These are phyloP conservation scores for Dolichopus griseipennis DNA, from an alignment of 2,888 invertebrate species.

Conservation along the genomic window DNA sequence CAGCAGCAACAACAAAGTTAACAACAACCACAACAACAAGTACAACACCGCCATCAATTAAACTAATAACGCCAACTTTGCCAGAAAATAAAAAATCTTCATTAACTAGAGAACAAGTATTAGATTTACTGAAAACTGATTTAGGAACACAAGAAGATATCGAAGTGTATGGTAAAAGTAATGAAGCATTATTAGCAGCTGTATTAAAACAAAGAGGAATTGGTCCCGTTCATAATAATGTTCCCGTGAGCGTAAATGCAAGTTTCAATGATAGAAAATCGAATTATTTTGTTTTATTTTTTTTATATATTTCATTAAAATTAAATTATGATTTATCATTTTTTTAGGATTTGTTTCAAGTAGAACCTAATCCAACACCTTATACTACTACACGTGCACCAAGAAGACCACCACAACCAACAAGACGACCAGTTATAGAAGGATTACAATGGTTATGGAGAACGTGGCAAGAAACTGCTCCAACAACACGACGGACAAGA, in stretches of 20 bases:
- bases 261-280: neutral
- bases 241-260: conserved; percentile 31
- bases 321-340: neutral
- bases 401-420: conserved; percentile 28
- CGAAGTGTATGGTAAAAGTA: conserved; percentile 49
- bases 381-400: conserved; percentile 29
- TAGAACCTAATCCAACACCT: conserved; percentile 40
- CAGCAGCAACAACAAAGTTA: conserved; percentile 17
- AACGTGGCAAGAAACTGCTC: conserved; percentile 50
- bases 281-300: neutral
- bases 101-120: neutral
- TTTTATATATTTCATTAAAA: neutral
- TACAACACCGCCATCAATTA: conserved; percentile 18
- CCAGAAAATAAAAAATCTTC: neutral
- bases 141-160: neutral
- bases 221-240: conserved; percentile 50
- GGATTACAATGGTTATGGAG: conserved; percentile 53
- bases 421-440: conserved; percentile 47
- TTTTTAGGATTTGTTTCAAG: conserved; percentile 49
- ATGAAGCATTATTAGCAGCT: conserved; percentile 61
- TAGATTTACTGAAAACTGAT: conserved; percentile 6
- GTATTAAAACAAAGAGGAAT: conserved; percentile 63
- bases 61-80: conserved; percentile 25
- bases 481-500: conserved; percentile 40
- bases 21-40: conserved; percentile 23